Conservation (phyloP, 1,140 invertebrate species). For the Anadara kagoshimensis region DNA sequence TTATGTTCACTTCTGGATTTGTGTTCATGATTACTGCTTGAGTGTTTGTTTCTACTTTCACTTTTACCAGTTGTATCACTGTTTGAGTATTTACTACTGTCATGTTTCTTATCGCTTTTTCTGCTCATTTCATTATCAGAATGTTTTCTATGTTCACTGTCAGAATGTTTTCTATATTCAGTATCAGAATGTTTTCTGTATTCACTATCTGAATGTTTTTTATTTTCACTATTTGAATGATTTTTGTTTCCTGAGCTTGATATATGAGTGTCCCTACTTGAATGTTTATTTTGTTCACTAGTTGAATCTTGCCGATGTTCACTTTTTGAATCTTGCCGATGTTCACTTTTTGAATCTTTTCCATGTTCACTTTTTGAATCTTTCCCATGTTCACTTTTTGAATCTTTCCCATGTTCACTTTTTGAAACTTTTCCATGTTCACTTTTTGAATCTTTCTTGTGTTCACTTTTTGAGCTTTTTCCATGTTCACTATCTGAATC, state of each 20-base stretch:
- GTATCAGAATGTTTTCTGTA: background rate
- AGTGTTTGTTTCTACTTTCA: background rate
- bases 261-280: background rate
- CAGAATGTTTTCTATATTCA: background rate
- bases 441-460: background rate
- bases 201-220: background rate
- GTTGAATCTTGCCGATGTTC: too few species aligned
- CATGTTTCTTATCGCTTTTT: slow-evolving; percentile 3
- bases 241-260: background rate
- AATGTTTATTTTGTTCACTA: background rate
- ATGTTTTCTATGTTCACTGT: slow-evolving; percentile 3
- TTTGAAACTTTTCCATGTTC: background rate
- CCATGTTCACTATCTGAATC: background rate
- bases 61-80: background rate
- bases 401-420: background rate
- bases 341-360: slow-evolving; percentile 22
- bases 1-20: slow-evolving; percentile 24
- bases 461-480: background rate
- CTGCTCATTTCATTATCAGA: background rate
- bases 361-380: background rate
- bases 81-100: background rate
- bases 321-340: slow-evolving; percentile 4
- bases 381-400: background rate
- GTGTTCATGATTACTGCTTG: slow-evolving; percentile 6
- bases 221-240: slow-evolving; percentile 1